These are phyloP conservation scores for Scelioninae gen. 1 DNA, from an alignment of 2,888 invertebrate genomes.

Conservation along the genomic window DNA sequence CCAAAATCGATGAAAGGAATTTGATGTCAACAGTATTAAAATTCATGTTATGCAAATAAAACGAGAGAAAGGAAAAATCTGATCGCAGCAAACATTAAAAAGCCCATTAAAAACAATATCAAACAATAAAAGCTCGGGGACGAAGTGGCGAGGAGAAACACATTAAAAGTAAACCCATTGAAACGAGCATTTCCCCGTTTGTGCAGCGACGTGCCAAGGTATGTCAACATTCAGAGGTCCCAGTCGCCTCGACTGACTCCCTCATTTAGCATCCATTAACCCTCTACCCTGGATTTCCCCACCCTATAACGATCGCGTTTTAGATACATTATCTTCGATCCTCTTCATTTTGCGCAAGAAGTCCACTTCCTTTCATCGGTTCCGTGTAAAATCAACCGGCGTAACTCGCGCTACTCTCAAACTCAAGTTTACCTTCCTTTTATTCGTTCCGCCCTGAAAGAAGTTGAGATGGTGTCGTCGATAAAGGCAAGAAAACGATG, in stretches of 20 bases:
- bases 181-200: slow-evolving; percentile 26
- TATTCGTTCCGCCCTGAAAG: slow-evolving; percentile 63
- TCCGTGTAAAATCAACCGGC: slow-evolving; percentile 67
- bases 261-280: slow-evolving; percentile 69
- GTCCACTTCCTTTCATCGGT: slow-evolving; percentile 63
- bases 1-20: too few relatives aligned
- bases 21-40: too few relatives aligned
- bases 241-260: slow-evolving; percentile 27
- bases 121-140: slow-evolving; percentile 24
- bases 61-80: not conserved
- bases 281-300: slow-evolving; percentile 47
- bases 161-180: slow-evolving; percentile 34
- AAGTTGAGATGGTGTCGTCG: slow-evolving; percentile 69
- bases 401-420: slow-evolving; percentile 57
- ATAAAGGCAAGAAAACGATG: slow-evolving; percentile 59
- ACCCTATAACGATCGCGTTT: slow-evolving; percentile 56
- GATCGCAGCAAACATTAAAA: slow-evolving; percentile 9
- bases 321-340: slow-evolving; percentile 62
- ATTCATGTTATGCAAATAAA: not conserved
- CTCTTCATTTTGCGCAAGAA: slow-evolving; percentile 51
- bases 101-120: slow-evolving; percentile 32
- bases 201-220: slow-evolving; percentile 30
- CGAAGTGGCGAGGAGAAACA: slow-evolving; percentile 4
- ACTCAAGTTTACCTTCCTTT: slow-evolving; percentile 68
- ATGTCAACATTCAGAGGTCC: slow-evolving; percentile 49